phyloP scores from a whole-genome alignment of 2,113 vertebrate species.

The Carettochelys insculpta region DNA sequence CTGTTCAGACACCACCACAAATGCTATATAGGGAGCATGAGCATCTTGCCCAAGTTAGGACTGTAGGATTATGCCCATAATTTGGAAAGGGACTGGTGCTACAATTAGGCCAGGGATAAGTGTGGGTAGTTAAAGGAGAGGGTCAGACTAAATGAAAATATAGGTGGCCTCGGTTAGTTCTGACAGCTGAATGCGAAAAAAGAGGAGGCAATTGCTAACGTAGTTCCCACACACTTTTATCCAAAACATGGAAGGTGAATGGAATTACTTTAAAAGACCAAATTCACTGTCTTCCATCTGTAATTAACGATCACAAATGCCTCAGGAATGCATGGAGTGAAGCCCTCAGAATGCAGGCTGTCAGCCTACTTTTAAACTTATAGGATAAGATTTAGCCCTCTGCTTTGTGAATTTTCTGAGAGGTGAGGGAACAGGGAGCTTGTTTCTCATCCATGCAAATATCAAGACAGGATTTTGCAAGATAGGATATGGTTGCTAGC shows the following conservation, averaged over 20 bases:
- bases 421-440: conserved; percentile 38
- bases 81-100: not conserved
- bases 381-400: conserved; percentile 26
- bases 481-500: not conserved
- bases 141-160: conserved; percentile 8
- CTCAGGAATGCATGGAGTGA: conserved; percentile 33
- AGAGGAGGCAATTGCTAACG: conserved; percentile 30
- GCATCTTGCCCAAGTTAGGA: not conserved
- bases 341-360: conserved; percentile 52
- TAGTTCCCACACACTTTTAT: conserved; percentile 31
- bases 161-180: not conserved
- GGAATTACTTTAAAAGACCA: not conserved
- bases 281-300: conserved; percentile 44
- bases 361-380: conserved; percentile 43
- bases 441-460: conserved; percentile 33
- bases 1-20: not conserved
- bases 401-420: conserved; percentile 19
- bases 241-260: not conserved
- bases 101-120: conserved; percentile 3
- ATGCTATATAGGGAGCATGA: not conserved
- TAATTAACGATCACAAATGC: not conserved
- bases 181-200: conserved; percentile 18
- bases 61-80: not conserved
- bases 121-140: not conserved
- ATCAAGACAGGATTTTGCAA: conserved; percentile 8